phyloP scores from a whole-genome alignment of 2,888 invertebrate genomes.

The Mongoloraphidia duomilia region DNA sequence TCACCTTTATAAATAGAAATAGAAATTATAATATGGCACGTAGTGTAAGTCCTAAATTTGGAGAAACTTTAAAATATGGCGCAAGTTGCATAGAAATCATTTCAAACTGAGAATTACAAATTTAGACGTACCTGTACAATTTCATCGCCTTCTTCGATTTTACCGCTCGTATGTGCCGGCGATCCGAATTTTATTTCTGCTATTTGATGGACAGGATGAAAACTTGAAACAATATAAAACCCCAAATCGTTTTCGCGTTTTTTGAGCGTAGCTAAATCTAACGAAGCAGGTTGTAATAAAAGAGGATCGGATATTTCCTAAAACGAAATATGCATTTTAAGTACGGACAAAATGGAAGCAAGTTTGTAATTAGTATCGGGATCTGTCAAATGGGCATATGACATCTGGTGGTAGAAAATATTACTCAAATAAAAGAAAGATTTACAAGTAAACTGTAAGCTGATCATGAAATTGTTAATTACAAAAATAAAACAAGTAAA shows the following conservation, averaged over 20 bases:
- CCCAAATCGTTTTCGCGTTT: constrained; percentile 81
- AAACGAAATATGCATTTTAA: constrained; percentile 3
- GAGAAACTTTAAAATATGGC: too few species aligned
- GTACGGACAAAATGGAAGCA: neutral
- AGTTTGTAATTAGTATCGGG: too few species aligned
- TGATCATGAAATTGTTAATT: too few species aligned
- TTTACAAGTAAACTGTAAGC: too few species aligned
- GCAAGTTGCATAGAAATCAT: neutral
- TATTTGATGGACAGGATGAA: constrained; percentile 66
- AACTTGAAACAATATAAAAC: constrained; percentile 76
- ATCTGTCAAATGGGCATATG: too few species aligned
- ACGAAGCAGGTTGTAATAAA: constrained; percentile 80
- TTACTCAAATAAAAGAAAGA: too few species aligned
- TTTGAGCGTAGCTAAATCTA: constrained; percentile 75
- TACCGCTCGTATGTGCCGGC: constrained; percentile 81
- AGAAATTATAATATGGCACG: constrained; percentile 3
- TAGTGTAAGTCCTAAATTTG: neutral
- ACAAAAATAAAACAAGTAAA: too few species aligned
- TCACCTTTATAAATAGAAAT: constrained; percentile 35
- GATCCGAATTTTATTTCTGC: constrained; percentile 83
- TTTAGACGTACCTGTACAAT: constrained; percentile 65
- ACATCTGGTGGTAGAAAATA: too few species aligned
- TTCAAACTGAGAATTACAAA: neutral
- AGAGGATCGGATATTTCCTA: constrained; percentile 76
- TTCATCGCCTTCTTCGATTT: constrained; percentile 92